phyloP scores from a whole-genome alignment of 2,888 invertebrate genomes.

The Drosophila sordidula region DNA sequence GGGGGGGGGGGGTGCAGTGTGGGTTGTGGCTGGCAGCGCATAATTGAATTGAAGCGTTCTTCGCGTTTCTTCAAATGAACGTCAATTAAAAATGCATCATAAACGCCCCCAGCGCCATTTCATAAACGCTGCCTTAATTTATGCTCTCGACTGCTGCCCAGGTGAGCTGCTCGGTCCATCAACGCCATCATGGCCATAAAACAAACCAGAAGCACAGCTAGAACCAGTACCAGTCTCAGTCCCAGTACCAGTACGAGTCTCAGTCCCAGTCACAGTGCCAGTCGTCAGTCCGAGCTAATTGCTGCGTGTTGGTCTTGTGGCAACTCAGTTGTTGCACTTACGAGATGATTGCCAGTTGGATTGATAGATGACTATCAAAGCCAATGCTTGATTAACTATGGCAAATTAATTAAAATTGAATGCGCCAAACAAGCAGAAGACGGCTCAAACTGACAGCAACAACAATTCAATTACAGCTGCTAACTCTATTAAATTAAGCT shows the following conservation, averaged over 20 bases:
- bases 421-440: slow-evolving; percentile 2
- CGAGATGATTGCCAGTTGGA: slow-evolving; percentile 55
- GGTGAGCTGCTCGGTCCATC: slow-evolving; percentile 27
- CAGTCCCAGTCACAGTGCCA: slow-evolving; percentile 12
- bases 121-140: slow-evolving; percentile 75
- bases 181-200: slow-evolving; percentile 63
- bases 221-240: slow-evolving; percentile 5
- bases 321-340: slow-evolving; percentile 44
- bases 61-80: slow-evolving; percentile 77
- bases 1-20: slow-evolving; percentile 4
- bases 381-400: slow-evolving; percentile 20
- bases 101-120: slow-evolving; percentile 78
- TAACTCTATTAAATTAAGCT: background rate
- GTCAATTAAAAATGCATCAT: slow-evolving; percentile 81
- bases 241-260: slow-evolving; percentile 8
- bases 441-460: too few relatives aligned
- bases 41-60: slow-evolving; percentile 79
- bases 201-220: slow-evolving; percentile 62
- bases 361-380: slow-evolving; percentile 40
- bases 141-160: slow-evolving; percentile 50
- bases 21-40: slow-evolving; percentile 35
- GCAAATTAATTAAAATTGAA: slow-evolving; percentile 27
- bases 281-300: slow-evolving; percentile 44
- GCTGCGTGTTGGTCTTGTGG: slow-evolving; percentile 34
- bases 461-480: background rate